These are phyloP conservation scores for Rhogogaster chlorosoma DNA, from an alignment of 2,888 invertebrate species.

Conservation along the genomic window DNA sequence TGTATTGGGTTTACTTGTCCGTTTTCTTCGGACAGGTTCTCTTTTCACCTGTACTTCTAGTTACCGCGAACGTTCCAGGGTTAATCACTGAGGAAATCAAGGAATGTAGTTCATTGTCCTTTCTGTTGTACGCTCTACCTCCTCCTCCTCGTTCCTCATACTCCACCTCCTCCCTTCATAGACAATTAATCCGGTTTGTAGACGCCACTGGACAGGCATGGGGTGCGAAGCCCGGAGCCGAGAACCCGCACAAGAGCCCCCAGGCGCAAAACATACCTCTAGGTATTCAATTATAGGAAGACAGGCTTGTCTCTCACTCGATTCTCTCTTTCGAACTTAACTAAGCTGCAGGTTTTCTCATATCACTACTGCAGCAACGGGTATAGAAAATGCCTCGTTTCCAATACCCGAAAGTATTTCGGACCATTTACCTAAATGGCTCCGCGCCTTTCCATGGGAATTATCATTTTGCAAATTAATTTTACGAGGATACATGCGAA, in stretches of 20 bases:
- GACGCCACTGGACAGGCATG: slow-evolving; percentile 64
- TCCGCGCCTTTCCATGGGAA: background rate
- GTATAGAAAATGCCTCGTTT: background rate
- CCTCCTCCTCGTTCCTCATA: background rate
- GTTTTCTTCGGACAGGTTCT: background rate
- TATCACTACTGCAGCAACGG: background rate
- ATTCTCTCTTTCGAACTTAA: slow-evolving; percentile 32
- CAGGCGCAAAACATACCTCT: slow-evolving; percentile 65
- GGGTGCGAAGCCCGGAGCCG: slow-evolving; percentile 66
- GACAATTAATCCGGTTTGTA: slow-evolving; percentile 78
- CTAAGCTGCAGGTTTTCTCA: slow-evolving; percentile 15
- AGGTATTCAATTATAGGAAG: slow-evolving; percentile 71
- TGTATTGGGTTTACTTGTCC: background rate
- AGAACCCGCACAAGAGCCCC: slow-evolving; percentile 76
- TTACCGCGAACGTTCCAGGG: background rate
- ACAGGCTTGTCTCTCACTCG: slow-evolving; percentile 37
- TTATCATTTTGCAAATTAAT: background rate
- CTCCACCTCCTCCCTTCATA: slow-evolving; percentile 70
- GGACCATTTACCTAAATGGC: background rate
- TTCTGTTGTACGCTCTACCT: background rate
- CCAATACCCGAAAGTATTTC: background rate
- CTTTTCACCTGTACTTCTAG: background rate
- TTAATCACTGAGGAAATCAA: slow-evolving; percentile 23
- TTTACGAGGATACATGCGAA: background rate
- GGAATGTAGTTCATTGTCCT: slow-evolving; percentile 49